Conservation (phyloP, 2,113 vertebrate genomes). For the Megaleporinus macrocephalus region DNA sequence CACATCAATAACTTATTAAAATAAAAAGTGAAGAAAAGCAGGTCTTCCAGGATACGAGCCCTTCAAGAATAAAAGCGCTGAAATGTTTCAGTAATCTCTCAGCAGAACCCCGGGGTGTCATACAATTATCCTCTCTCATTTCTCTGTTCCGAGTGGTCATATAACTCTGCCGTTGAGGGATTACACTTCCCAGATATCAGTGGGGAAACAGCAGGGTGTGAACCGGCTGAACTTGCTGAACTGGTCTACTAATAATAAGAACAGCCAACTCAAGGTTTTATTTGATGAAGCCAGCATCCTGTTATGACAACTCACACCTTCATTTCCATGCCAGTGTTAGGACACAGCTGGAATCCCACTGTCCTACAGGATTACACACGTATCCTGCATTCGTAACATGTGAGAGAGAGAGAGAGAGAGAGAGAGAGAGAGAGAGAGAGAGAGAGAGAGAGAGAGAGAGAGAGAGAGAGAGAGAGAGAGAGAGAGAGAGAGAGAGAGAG, state of each 20-base stretch:
- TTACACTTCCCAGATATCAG: background rate
- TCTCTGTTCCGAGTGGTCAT: conserved; percentile 7
- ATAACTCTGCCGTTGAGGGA: background rate
- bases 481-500: too few relatives aligned
- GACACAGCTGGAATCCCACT: background rate
- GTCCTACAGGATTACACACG: too few relatives aligned
- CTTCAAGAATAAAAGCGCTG: conserved; percentile 4
- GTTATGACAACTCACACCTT: background rate
- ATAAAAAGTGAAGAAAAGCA: background rate
- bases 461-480: too few relatives aligned
- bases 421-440: too few relatives aligned
- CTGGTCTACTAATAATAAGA: conserved; percentile 14
- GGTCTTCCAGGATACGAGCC: background rate
- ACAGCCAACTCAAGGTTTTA: background rate
- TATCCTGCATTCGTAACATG: too few relatives aligned
- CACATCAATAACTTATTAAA: background rate
- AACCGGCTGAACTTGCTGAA: background rate
- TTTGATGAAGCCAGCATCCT: background rate
- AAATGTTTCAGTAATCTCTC: conserved; percentile 4
- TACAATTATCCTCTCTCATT: conserved; percentile 22
- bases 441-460: too few relatives aligned
- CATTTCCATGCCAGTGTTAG: background rate
- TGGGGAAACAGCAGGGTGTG: background rate
- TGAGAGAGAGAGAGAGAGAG: too few relatives aligned
- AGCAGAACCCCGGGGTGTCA: background rate